A percentile compares a stretch with the other conserved stretches of the same genome.
Conservation (phyloP, 2,888 invertebrate species). For the Bellardia bayeri region DNA sequence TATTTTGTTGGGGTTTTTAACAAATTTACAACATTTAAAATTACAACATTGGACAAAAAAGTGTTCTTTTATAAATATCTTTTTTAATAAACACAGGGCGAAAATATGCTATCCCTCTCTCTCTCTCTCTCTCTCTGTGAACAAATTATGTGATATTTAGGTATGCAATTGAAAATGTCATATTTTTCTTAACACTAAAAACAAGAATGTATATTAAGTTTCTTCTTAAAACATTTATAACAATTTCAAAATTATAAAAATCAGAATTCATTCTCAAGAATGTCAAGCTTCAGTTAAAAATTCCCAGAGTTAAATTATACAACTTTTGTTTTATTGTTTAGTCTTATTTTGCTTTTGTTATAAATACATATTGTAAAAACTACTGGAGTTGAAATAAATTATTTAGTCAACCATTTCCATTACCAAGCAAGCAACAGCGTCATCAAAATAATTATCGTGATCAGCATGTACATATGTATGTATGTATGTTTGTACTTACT, state of each 20-base stretch:
- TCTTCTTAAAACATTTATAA: not conserved
- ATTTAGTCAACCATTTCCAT: slow-evolving; percentile 61
- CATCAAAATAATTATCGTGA: slow-evolving; percentile 47
- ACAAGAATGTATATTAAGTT: too few species aligned
- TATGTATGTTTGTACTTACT: not conserved
- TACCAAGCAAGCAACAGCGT: slow-evolving; percentile 29
- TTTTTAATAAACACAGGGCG: too few species aligned
- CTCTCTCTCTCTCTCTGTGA: too few species aligned
- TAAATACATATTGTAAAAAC: slow-evolving; percentile 36
- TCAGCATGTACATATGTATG: slow-evolving; percentile 20
- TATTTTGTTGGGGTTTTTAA: slow-evolving; percentile 28
- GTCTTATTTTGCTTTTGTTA: slow-evolving; percentile 7
- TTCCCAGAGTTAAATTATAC: slow-evolving; percentile 42
- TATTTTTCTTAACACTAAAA: too few species aligned
- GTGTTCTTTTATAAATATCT: too few species aligned
- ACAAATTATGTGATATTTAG: too few species aligned
- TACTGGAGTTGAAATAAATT: slow-evolving; percentile 59
- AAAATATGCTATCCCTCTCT: too few species aligned
- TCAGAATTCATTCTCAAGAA: slow-evolving; percentile 48
- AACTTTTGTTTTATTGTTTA: slow-evolving; percentile 34
- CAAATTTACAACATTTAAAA: slow-evolving; percentile 44
- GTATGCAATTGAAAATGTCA: too few species aligned
- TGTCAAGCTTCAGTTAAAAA: slow-evolving; percentile 57
- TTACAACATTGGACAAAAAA: slow-evolving; percentile 22
- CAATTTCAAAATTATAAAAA: slow-evolving; percentile 8